Evolutionary conservation across 1,140 invertebrate species (phyloP).

Genomic region (Nasonia vitripennis): DNA sequence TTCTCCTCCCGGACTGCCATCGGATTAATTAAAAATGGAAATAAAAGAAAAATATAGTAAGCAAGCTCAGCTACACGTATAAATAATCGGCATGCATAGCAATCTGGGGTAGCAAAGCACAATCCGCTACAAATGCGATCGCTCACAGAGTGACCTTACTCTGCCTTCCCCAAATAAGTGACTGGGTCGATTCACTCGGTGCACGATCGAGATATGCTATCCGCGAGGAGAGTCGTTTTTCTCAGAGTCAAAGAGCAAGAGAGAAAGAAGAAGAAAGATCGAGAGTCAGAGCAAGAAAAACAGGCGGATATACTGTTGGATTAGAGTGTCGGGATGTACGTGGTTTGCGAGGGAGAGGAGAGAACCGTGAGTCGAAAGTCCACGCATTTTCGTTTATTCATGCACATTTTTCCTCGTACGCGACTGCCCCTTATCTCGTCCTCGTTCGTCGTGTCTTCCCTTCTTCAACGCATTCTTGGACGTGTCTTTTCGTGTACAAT

Average conservation of each 20-base stretch:
- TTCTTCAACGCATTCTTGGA: neutral
- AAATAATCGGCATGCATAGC: conserved; percentile 18
- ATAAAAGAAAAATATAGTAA: neutral
- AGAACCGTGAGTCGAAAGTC: neutral
- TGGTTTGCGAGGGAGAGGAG: neutral
- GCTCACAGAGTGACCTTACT: neutral
- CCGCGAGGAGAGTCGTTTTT: neutral
- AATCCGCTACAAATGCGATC: neutral
- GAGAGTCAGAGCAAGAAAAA: neutral
- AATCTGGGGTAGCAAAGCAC: neutral
- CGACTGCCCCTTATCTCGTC: neutral
- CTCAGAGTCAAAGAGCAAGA: neutral
- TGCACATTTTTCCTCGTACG: neutral
- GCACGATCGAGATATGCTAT: neutral
- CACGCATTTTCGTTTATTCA: neutral
- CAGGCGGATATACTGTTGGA: neutral
- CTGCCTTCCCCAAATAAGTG: neutral
- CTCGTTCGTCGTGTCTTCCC: neutral
- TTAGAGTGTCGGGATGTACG: neutral
- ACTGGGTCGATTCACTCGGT: neutral
- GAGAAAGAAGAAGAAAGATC: neutral
- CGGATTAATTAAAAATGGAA: neutral
- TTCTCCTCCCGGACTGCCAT: conserved; percentile 20
- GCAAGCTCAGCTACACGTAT: neutral
- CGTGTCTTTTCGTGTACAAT: too few species aligned